Percentiles rank a stretch among this genome's conserved stretches.
phyloP scores from a whole-genome alignment of 1,140 invertebrate genomes.

The Homalodisca vitripennis region DNA sequence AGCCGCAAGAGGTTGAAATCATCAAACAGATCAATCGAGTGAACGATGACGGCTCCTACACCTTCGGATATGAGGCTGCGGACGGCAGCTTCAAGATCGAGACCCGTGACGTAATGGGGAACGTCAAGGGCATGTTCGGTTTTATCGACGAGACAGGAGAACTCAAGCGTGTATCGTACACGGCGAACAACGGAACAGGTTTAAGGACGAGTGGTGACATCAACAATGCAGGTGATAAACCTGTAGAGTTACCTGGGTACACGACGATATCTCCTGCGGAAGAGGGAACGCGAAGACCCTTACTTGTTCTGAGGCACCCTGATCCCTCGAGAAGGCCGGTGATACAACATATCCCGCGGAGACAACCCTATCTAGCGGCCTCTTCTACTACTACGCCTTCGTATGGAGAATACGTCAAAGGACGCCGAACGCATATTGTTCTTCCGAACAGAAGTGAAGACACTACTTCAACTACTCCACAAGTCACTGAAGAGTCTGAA shows the following conservation, averaged over 20 bases:
- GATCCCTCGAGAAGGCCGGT: conserved; percentile 34
- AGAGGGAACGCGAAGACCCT: conserved; percentile 47
- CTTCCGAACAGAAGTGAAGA: neutral
- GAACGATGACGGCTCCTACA: conserved; percentile 82
- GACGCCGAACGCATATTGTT: conserved; percentile 48
- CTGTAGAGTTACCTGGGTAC: neutral
- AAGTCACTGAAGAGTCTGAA: conserved; percentile 48
- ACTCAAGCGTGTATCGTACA: conserved; percentile 82
- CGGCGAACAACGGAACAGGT: conserved; percentile 57
- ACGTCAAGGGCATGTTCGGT: conserved; percentile 84
- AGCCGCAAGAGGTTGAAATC: conserved; percentile 55
- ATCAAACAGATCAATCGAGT: conserved; percentile 76
- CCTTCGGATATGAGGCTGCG: conserved; percentile 80
- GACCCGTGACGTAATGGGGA: conserved; percentile 74
- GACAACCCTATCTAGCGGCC: neutral
- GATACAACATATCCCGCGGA: conserved; percentile 39
- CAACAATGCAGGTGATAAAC: conserved; percentile 34
- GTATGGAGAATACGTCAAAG: conserved; percentile 44
- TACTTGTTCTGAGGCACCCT: conserved; percentile 34
- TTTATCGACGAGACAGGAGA: conserved; percentile 78
- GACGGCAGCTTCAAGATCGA: conserved; percentile 85
- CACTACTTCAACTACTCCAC: conserved; percentile 36
- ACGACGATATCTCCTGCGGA: conserved; percentile 38
- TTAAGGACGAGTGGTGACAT: conserved; percentile 48
- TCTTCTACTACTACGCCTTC: conserved; percentile 11